phyloP scores from a whole-genome alignment of 2,888 invertebrate genomes.

The Nomada fabriciana region DNA sequence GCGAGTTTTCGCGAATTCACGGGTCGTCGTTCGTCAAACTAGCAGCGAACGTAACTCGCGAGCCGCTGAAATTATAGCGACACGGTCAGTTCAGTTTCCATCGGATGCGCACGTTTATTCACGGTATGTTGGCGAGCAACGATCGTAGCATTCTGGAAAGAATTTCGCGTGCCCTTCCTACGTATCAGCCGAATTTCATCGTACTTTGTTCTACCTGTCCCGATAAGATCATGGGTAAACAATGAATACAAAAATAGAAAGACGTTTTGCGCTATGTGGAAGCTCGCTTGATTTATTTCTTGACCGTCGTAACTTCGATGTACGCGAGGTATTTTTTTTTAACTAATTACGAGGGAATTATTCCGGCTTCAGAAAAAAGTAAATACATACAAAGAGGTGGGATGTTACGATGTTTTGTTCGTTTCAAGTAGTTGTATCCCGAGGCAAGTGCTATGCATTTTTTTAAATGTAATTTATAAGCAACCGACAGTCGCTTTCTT shows the following conservation, averaged over 20 bases:
- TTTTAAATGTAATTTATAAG: no score
- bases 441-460: no score
- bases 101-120: constrained; percentile 6
- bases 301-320: no score
- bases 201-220: not conserved
- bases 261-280: no score
- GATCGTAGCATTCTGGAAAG: not conserved
- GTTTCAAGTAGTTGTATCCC: no score
- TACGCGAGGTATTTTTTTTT: no score
- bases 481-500: no score
- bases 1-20: constrained; percentile 2
- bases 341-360: no score
- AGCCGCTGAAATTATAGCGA: not conserved
- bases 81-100: constrained; percentile 2
- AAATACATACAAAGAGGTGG: no score
- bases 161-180: not conserved
- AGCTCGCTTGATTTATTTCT: no score
- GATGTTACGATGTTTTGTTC: no score
- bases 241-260: not conserved
- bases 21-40: not conserved
- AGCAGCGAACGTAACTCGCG: not conserved
- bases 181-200: not conserved
- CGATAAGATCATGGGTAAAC: not conserved
- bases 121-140: not conserved
- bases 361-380: no score